Percentiles rank a stretch among this genome's conserved stretches.
These are phyloP conservation scores for Heloderma charlesbogerti DNA, from an alignment of 2,113 vertebrate species.

Conservation along the genomic window DNA sequence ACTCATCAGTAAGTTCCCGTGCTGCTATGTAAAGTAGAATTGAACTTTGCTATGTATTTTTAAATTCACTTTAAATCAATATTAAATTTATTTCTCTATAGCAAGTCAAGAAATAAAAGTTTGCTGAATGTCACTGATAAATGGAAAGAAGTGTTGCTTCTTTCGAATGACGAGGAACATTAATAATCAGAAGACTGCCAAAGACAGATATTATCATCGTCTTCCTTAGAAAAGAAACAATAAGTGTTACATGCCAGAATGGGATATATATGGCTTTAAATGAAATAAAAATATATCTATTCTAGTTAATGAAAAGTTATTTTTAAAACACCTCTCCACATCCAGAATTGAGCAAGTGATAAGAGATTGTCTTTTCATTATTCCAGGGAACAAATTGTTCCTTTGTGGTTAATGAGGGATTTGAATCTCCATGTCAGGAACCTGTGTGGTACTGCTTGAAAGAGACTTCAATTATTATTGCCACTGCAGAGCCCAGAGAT, in stretches of 20 bases:
- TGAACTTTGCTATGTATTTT: neutral
- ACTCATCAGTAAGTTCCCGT: neutral
- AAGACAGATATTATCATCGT: neutral
- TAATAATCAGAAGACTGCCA: neutral
- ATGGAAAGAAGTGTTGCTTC: neutral
- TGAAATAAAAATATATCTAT: slow-evolving; percentile 11
- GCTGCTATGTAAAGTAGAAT: neutral
- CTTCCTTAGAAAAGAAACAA: slow-evolving; percentile 43
- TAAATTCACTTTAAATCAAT: neutral
- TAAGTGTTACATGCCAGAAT: slow-evolving; percentile 24
- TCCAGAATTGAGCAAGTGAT: slow-evolving; percentile 44
- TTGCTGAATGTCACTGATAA: neutral
- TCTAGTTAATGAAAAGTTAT: slow-evolving; percentile 44
- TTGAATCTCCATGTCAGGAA: slow-evolving; percentile 24
- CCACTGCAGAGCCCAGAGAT: neutral
- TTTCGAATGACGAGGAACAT: neutral
- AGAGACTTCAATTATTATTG: slow-evolving; percentile 51
- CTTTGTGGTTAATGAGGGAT: slow-evolving; percentile 44
- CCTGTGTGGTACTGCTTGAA: neutral
- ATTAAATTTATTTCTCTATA: neutral
- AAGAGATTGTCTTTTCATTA: slow-evolving; percentile 46
- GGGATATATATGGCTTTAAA: slow-evolving; percentile 30
- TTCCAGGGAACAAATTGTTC: slow-evolving; percentile 41
- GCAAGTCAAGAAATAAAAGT: neutral
- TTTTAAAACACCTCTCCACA: slow-evolving; percentile 39